Evolutionary conservation across 2,113 vertebrate genomes (phyloP), one percentile per base, ranked within the genome.

Genomic region (Dendropsophus ebraccatus): DNA sequence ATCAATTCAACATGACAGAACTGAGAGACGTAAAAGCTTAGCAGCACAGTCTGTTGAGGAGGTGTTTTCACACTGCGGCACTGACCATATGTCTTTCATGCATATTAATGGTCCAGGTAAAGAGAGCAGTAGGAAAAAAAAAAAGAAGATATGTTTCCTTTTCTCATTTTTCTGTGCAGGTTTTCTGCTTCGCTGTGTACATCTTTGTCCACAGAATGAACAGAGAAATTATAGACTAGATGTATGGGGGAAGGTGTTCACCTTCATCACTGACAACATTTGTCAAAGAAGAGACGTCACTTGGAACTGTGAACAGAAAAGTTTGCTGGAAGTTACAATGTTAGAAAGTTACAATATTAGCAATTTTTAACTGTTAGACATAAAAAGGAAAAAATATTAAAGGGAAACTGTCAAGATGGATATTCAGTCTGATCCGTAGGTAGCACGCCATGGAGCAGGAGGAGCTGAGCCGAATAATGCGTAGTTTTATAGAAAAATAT

Each of bases 101-200:
- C 83, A 90, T 90, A 90, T 89, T 90, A 89, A 90, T 87, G 58
- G 41, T 11, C 72, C 50, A 45, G 72, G 35, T 32, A 49, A 54
- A 30, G 16, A 41, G 70, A 45, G 28, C 19, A n/a, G 1, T 5
- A 9, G 6, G 37, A 56, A 74, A 60, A 8, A 41, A 41, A 41
- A 41, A 35, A 83, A 41, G 1, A 11, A 5, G 62, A 32, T 23
- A 54, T 7, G 47, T 83, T 83, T 25, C 85, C 86, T 62, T 45
- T 69, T 69, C 72, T 54, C 25, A 37, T 11, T n/a, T 80, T 84
- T 25, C 1, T 73, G 65, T 30, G 28, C 83, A 84, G 35, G 25
- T 81, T 88, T 83, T 23, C 32, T 90, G 45, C 60, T 84, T 89
- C 75, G 6, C 23, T 89, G 19, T 41, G 81, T 37, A 28, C 30